Percentiles rank a stretch among this genome's conserved stretches.
phyloP scores from a whole-genome alignment of 2,888 invertebrate species.

The Drosophila monieri region DNA sequence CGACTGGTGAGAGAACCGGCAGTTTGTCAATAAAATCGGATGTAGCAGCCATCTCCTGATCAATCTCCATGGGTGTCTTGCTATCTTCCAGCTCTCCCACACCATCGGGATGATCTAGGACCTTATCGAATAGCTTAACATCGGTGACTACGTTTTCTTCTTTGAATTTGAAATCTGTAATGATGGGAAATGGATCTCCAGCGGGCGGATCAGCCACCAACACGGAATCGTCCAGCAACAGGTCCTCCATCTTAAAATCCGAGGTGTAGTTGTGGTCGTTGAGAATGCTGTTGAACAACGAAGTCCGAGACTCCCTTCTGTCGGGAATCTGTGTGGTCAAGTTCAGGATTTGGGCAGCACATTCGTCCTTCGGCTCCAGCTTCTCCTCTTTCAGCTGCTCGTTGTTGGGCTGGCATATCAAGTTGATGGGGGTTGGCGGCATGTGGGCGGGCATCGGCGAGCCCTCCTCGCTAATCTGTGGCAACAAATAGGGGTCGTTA shows the following conservation, averaged over 20 bases:
- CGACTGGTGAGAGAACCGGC: not conserved
- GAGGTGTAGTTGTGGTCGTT: not conserved
- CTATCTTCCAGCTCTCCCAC: not conserved
- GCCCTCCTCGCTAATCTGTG: constrained; percentile 20
- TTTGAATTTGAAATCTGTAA: not conserved
- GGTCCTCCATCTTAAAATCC: not conserved
- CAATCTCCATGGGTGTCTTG: not conserved
- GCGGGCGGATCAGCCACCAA: not conserved
- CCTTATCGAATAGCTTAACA: not conserved
- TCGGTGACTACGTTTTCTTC: not conserved
- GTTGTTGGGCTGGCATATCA: not conserved
- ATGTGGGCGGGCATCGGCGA: constrained; percentile 9
- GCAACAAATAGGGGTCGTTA: constrained; percentile 40
- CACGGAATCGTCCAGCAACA: not conserved
- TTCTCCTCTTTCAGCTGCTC: not conserved
- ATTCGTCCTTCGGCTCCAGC: not conserved
- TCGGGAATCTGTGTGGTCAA: not conserved
- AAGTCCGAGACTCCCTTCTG: not conserved
- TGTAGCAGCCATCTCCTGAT: not conserved
- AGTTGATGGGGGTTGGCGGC: constrained; percentile 10
- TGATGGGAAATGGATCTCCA: not conserved
- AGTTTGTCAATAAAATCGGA: not conserved
- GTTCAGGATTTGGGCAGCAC: not conserved
- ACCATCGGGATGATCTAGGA: no score
- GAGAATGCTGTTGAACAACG: not conserved